Conservation (phyloP, 2,113 vertebrate genomes). For the Tricholaema leucomelas region DNA sequence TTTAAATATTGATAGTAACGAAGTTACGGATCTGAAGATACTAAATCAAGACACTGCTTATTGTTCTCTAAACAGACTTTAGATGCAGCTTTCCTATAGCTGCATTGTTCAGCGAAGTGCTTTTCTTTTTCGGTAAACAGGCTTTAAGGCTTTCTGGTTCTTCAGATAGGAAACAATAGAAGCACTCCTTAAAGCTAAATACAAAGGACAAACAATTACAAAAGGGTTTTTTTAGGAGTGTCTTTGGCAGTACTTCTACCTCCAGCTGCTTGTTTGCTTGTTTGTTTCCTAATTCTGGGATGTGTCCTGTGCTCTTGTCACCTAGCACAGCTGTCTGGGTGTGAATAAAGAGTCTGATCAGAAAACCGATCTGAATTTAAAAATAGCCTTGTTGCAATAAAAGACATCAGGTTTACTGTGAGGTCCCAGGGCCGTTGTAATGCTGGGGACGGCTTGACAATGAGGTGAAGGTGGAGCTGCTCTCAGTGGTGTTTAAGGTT, state of each 20-base stretch:
- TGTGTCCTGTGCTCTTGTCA: background rate
- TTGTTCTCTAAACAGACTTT: constrained; percentile 9
- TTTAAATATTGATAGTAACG: background rate
- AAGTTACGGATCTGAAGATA: background rate
- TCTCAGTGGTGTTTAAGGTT: background rate
- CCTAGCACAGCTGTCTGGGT: background rate
- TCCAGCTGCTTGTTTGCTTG: background rate
- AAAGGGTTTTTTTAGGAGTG: background rate
- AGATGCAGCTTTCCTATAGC: background rate
- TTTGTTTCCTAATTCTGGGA: background rate
- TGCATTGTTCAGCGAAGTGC: constrained; percentile 13
- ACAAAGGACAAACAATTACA: background rate
- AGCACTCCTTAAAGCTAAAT: background rate
- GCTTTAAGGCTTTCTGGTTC: background rate
- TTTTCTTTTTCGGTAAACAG: background rate
- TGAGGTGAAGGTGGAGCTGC: background rate
- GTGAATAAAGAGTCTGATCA: background rate
- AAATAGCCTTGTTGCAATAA: constrained; percentile 11
- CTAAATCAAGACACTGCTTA: background rate
- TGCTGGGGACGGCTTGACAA: background rate
- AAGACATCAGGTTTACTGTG: background rate
- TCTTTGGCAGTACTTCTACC: background rate
- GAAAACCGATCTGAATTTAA: constrained; percentile 1
- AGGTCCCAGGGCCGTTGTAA: background rate
- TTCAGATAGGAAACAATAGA: background rate